Base-by-base conservation (phyloP, 2,113 vertebrate species). In the Gymnarchus niloticus region DNA sequence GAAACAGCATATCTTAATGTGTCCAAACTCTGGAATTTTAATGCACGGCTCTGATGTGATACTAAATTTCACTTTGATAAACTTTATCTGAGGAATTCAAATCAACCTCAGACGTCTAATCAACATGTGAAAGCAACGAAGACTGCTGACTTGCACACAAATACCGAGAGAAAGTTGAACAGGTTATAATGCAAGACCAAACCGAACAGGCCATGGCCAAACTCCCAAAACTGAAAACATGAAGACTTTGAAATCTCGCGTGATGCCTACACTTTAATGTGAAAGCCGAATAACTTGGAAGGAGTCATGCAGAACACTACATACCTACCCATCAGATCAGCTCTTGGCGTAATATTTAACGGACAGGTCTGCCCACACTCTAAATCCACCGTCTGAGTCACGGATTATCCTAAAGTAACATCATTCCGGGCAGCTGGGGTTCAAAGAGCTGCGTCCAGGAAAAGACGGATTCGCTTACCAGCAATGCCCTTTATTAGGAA, bases 401-500 rank as follows among this genome's bases (percentile, higher is more conserved):
- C 7, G 85, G 94, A 93, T 94, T 93, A 92, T 88, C 92, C 91
- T 93, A 91, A 91, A 92, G 88, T 85, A 94, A 92, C 92, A 92
- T 88, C 92, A 93, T 93, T 95, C 94, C 93, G 88, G 89, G 86
- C 87, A 80, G 90, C 86, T 90, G 83, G 14, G 90, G 90, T 90
- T 91, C 90, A 89, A 91, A 91, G 90, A 87, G 87, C 59, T 80
- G 87, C 84, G 87, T 86, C 84, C 65, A 85, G 84, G 86, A 88
- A 83, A 84, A 56, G 51, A 83, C 86, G 86, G 81, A 61, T 6
- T 23, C 5, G 46, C 48, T 81, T 9, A 28, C 49, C 23, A 23
- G 19, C 28, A 85, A 85, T 48, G 12, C 8, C 37, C 48, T 78
- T 51, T 23, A 77, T 25, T n/a, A 49, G 21, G 21, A 81, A 49